Evolutionary conservation across 1,140 invertebrate genomes (phyloP).

Genomic region (Hypsibius dujardini): DNA sequence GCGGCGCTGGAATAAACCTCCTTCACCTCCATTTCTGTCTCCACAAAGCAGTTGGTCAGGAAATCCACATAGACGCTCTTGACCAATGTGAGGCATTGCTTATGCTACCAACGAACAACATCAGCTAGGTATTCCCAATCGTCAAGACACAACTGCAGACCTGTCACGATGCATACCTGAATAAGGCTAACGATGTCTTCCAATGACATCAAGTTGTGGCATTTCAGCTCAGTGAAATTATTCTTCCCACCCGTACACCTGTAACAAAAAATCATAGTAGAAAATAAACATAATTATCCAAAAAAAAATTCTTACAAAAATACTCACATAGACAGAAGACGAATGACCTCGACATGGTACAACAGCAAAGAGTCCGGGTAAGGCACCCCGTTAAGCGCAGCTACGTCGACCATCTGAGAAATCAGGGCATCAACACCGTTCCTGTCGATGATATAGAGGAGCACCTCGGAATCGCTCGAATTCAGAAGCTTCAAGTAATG

Average conservation of each 20-base stretch:
- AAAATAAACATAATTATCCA: conserved; percentile 18
- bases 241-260: conserved; percentile 98
- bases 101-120: conserved; percentile 35
- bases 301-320: background rate
- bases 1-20: conserved; percentile 87
- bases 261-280: conserved; percentile 54
- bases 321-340: conserved; percentile 12
- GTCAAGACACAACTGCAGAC: too few species aligned
- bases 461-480: conserved; percentile 9
- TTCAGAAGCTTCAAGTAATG: conserved; percentile 20
- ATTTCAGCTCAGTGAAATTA: conserved; percentile 96
- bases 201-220: conserved; percentile 80
- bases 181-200: conserved; percentile 93
- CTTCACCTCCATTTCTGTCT: conserved; percentile 99
- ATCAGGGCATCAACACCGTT: conserved; percentile 19
- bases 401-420: conserved; percentile 13
- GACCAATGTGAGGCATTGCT: conserved; percentile 62
- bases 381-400: background rate
- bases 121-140: too few species aligned
- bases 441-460: background rate
- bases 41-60: conserved; percentile 96
- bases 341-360: conserved; percentile 15
- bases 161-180: conserved; percentile 31
- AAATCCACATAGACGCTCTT: conserved; percentile 99
- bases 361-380: conserved; percentile 17